Evolutionary conservation across 2,113 vertebrate genomes (phyloP).

Genomic region (Entelurus aequoreus): DNA sequence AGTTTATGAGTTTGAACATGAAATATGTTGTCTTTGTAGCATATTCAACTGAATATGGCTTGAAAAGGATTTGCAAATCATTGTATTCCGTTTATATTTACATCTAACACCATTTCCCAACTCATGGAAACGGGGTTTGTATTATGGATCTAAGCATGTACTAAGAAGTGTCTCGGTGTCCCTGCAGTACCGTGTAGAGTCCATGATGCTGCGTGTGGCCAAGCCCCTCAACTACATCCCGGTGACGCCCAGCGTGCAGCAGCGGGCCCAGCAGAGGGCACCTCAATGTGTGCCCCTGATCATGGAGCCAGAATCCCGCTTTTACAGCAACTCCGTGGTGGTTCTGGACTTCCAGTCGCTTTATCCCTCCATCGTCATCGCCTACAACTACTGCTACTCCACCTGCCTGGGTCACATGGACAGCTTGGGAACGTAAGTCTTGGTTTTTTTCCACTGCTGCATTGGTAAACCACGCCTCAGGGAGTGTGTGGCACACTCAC

Average conservation of each 20-base stretch:
- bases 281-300: constrained; percentile 89
- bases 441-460: not conserved
- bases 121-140: too few relatives aligned
- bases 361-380: constrained; percentile 96
- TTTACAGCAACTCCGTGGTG: constrained; percentile 95
- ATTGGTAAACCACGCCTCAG: too few relatives aligned
- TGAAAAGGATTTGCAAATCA: too few relatives aligned
- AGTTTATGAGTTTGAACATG: too few relatives aligned
- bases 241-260: constrained; percentile 85
- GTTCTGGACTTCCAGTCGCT: constrained; percentile 97
- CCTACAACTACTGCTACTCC: constrained; percentile 98
- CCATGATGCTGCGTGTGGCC: constrained; percentile 96
- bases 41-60: too few relatives aligned
- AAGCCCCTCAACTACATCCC: constrained; percentile 96
- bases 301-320: constrained; percentile 96
- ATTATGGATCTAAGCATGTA: too few relatives aligned
- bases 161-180: not conserved
- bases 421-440: constrained; percentile 90
- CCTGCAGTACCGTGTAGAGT: constrained; percentile 92
- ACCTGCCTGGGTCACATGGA: constrained; percentile 94
- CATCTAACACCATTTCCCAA: too few relatives aligned
- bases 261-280: constrained; percentile 91
- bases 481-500: too few relatives aligned
- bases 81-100: too few relatives aligned
- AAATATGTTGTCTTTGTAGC: too few relatives aligned